Evolutionary conservation across 1,140 invertebrate genomes (phyloP), one percentile per base, ranked within the genome.

Genomic region (Aphelinus certus): DNA sequence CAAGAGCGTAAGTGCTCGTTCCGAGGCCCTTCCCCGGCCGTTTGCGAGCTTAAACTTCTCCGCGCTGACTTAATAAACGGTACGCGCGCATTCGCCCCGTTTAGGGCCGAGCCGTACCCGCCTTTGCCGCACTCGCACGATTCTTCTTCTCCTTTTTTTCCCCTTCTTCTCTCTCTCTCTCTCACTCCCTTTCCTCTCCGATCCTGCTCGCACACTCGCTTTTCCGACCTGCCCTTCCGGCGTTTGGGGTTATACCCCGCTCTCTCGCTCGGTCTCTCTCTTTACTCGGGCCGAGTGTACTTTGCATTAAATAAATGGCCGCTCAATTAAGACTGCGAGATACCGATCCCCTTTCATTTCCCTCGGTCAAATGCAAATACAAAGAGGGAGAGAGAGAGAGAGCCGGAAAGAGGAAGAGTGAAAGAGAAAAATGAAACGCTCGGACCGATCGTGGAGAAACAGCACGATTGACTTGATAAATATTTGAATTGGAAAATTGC

Each of bases 1-100:
- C 75, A 79, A 82, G 80, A 81, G 62, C 81, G 81, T 51, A 71
- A 77, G 57, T 51, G 78, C 73, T 72, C 48, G 57, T 69, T 53
- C 63, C 56, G 65, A 9, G 55, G 60, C 6, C 55, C 68, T 66
- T 62, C 55, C 47, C 56, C 68, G 55, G 49, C 64, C 55, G 26
- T 75, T 77, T 70, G 67, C 51, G 65, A 61, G 10, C 68, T 79
- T 72, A 75, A 78, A 78, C 74, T 80, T 63, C 42, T 9, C 26
- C 7, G 60, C 61, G 61, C 43, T 67, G 76, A 76, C 72, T 80
- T 78, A 79, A 82, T 81, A 75, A 80, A 82, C 70, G 73, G 10
- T 70, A 63, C 26, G 26, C 46, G 51, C 58, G 71, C 72, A 61
- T 68, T 64, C 66, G 51, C 56, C 2, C 57, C 56, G 61, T 77